Conservation (phyloP, 2,797 vertebrate species). For the Sphaeramia orbicularis region DNA sequence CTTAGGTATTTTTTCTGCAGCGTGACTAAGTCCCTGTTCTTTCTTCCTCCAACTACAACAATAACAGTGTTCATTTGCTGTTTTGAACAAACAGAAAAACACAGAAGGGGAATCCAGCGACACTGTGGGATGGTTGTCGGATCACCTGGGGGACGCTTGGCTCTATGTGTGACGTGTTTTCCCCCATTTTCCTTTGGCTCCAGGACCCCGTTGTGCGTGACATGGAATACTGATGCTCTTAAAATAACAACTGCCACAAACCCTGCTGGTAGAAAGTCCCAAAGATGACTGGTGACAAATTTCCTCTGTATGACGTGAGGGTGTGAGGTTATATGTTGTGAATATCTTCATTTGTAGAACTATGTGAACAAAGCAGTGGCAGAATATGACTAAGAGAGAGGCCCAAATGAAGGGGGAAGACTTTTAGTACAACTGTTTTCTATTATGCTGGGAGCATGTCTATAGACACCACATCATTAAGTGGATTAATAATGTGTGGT, state of each 20-base stretch:
- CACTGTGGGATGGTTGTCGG: constrained; percentile 50
- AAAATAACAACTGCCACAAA: constrained; percentile 58
- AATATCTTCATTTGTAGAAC: not conserved
- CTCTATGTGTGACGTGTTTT: constrained; percentile 33
- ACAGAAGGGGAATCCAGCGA: constrained; percentile 36
- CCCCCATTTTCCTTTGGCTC: constrained; percentile 40
- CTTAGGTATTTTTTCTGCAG: constrained; percentile 63
- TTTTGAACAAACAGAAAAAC: constrained; percentile 43
- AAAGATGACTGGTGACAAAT: constrained; percentile 35
- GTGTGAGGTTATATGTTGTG: not conserved
- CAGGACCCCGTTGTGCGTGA: constrained; percentile 46
- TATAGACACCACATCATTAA: too few relatives aligned
- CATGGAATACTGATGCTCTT: constrained; percentile 41
- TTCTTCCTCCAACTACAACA: constrained; percentile 52
- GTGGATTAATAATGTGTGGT: too few relatives aligned
- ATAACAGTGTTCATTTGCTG: constrained; percentile 51
- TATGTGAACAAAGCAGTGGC: not conserved
- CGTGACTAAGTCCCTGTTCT: constrained; percentile 62
- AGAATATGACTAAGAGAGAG: too few relatives aligned
- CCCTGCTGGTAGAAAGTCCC: constrained; percentile 26
- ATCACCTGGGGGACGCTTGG: constrained; percentile 52
- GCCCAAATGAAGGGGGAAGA: too few relatives aligned
- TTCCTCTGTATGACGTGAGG: not conserved
- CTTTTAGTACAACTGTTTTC: too few relatives aligned
- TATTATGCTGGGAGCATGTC: too few relatives aligned